phyloP scores from a whole-genome alignment of 2,888 invertebrate genomes.

The Tanypteryx hageni region DNA sequence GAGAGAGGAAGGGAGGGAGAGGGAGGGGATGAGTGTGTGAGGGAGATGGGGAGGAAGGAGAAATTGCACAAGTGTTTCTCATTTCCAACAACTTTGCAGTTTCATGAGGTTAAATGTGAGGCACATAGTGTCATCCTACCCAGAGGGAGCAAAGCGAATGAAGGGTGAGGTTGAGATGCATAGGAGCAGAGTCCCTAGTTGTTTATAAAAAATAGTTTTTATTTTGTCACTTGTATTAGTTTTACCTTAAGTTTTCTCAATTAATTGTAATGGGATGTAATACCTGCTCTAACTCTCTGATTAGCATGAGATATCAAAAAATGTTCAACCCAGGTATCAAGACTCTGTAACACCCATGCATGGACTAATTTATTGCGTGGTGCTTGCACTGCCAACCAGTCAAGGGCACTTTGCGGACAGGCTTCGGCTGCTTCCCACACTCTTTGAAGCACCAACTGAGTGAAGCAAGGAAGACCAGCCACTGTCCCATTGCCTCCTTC shows the following conservation, averaged over 20 bases:
- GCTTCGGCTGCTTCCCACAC: conserved; percentile 94
- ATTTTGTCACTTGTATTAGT: no score
- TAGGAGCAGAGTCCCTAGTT: no score
- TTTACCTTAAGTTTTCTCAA: neutral
- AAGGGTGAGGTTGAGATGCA: no score
- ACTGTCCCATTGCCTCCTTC: conserved; percentile 80
- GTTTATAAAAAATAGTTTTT: no score
- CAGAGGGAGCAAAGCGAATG: no score
- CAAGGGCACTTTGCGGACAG: conserved; percentile 93
- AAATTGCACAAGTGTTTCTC: no score
- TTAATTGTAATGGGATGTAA: conserved; percentile 69
- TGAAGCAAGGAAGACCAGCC: conserved; percentile 92
- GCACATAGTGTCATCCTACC: no score
- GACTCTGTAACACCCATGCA: conserved; percentile 93
- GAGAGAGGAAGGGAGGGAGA: no score
- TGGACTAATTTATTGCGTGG: conserved; percentile 93
- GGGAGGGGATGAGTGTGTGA: no score
- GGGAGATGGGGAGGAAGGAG: no score
- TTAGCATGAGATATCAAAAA: conserved; percentile 91
- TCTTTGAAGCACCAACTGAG: conserved; percentile 89
- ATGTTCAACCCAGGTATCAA: conserved; percentile 94
- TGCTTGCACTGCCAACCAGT: conserved; percentile 92
- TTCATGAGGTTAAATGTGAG: no score
- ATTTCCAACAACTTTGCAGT: no score
- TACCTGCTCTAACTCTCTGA: conserved; percentile 89